Evolutionary conservation across 92 coral and sea anemone genomes (phyloP).

Genomic region (Metridium senile): DNA sequence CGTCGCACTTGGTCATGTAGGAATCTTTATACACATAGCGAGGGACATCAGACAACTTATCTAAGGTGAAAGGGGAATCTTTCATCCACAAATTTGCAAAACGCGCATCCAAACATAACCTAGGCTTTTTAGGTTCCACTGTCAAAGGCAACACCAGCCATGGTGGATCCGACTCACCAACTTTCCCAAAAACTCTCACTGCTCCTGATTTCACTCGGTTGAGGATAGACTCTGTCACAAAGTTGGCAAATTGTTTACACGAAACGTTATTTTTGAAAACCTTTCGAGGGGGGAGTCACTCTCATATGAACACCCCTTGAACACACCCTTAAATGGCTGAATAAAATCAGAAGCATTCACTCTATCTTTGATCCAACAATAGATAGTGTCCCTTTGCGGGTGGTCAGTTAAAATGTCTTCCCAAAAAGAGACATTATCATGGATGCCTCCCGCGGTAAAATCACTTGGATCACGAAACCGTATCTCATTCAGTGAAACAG

Average conservation of each 20-base stretch:
- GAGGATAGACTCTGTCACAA: not conserved
- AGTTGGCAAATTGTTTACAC: conserved; percentile 11
- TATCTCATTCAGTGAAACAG: not conserved
- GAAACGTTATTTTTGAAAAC: conserved; percentile 23
- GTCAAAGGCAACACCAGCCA: conserved; percentile 13
- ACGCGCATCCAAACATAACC: conserved; percentile 5
- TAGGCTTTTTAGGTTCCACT: conserved; percentile 18
- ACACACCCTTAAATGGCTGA: conserved; percentile 10
- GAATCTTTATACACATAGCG: conserved; percentile 8
- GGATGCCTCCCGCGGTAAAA: not conserved
- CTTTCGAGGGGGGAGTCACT: not conserved
- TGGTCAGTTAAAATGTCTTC: not conserved
- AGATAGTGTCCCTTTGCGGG: not conserved
- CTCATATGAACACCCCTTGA: conserved; percentile 9
- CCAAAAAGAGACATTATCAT: not conserved
- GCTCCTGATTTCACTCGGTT: conserved; percentile 6
- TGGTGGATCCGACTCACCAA: not conserved
- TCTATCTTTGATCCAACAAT: not conserved
- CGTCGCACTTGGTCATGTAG: conserved; percentile 12
- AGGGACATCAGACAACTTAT: not conserved
- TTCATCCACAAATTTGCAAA: conserved; percentile 34
- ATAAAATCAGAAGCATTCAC: not conserved
- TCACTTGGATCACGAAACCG: not conserved
- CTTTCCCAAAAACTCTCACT: conserved; percentile 9
- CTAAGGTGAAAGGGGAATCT: conserved; percentile 7